Base-by-base conservation (phyloP, 2,797 vertebrate genomes). In the Gobionotothen gibberifrons region DNA sequence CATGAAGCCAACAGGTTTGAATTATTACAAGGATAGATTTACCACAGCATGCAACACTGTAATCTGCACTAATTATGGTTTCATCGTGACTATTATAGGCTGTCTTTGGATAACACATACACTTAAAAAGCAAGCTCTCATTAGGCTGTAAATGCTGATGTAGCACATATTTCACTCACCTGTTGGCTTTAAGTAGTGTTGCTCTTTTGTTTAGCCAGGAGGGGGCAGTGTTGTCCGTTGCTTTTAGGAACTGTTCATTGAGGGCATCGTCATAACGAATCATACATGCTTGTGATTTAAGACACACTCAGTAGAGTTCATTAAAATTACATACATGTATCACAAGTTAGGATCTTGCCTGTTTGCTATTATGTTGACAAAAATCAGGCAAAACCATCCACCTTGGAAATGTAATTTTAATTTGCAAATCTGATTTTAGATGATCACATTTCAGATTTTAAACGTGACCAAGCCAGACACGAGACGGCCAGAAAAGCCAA, bases 1-100 rank as follows among this genome's bases (percentile, higher is more conserved):
- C 87, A 62, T 74, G 48, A 83, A 88, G 87, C 84, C 86, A 85
- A 75, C 74, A 53, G 82, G 66, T 84, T 76, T 78, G 48, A 72
- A 72, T 72, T 58, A 72, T 59, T 46, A 56, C 59, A 63, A 59
- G 74, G 74, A 72, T 86, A 81, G 79, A 76, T 49, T 76, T 68
- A 48, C 69, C 78, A 70, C 81, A 82, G 86, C 92, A 93, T 91
- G 90, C 62, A 69, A 59, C 69, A 74, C 85, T 81, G 63, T 91
- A 87, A 86, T 79, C 70, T 59, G 51, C 77, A 74, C 80, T 73
- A 64, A 58, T 81, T 29, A 46, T 69, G 57, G 61, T 78, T 83
- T 78, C 69, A 61, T 79, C 82, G 74, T 86, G 76, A 81, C 36
- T 69, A 64, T 80, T 81, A 55, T 29, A 40, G 49, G 48, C 58